These are phyloP conservation scores for Oreochromis mossambicus DNA, from an alignment of 2,797 vertebrate species.

Conservation along the genomic window DNA sequence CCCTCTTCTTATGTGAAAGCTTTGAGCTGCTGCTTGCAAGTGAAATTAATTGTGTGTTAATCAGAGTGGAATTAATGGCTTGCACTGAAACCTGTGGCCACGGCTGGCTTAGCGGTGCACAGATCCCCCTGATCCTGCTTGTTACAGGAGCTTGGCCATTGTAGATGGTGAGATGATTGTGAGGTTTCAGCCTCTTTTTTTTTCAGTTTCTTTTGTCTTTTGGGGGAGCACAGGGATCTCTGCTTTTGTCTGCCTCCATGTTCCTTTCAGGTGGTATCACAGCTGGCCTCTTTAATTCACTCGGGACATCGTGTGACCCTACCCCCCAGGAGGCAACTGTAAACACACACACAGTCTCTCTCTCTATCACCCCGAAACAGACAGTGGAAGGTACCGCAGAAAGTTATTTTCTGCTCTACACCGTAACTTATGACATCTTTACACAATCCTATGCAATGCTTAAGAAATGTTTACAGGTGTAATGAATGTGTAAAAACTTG, in stretches of 20 bases:
- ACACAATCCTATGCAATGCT: not conserved
- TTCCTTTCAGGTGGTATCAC: slow-evolving; percentile 90
- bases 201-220: slow-evolving; percentile 79
- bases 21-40: slow-evolving; percentile 65
- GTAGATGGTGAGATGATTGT: slow-evolving; percentile 78
- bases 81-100: slow-evolving; percentile 71
- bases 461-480: not conserved
- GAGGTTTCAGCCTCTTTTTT: slow-evolving; percentile 77
- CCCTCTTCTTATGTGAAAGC: slow-evolving; percentile 55
- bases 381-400: not conserved
- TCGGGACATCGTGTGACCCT: slow-evolving; percentile 67
- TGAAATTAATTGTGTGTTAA: slow-evolving; percentile 79
- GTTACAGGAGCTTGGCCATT: slow-evolving; percentile 77
- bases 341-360: slow-evolving; percentile 44
- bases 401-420: not conserved
- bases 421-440: not conserved
- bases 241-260: slow-evolving; percentile 77
- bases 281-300: slow-evolving; percentile 88
- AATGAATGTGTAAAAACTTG: not conserved
- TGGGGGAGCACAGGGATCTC: slow-evolving; percentile 61
- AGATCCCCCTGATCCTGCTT: slow-evolving; percentile 78
- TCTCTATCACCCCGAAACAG: not conserved
- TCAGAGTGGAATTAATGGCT: slow-evolving; percentile 80
- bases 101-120: slow-evolving; percentile 67
- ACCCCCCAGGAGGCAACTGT: slow-evolving; percentile 75